Base-by-base conservation (phyloP, 2,888 invertebrate species). In the Nyleta sp. region DNA sequence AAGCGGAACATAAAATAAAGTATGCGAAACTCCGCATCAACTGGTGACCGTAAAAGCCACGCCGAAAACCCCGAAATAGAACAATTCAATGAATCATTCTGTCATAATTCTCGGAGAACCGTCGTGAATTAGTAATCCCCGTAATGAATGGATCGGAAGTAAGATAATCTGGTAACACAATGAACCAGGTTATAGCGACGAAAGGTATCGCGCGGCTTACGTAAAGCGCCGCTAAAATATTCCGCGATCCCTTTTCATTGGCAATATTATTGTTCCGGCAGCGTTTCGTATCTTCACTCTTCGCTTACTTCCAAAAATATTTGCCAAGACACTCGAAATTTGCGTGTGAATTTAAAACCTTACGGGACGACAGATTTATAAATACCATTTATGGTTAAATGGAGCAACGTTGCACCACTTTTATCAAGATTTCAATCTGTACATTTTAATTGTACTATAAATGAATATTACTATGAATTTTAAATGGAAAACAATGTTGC, bases 61-160 rank as follows among this genome's bases (percentile, higher is more conserved):
- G 42, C 38, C 17, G 52, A 42, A 55, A 46, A 62, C 1, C 31
- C 48, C 31, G 52, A 65, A 73, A 67, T 60, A 31, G 48, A 31
- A 55, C 62, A 38, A 42, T 40, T 24, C 60, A 42, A 62, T 62
- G 75, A 60, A 75, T 75, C 48, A 75, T 62, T 48, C 28, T 40
- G 68, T 59, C 55, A 53, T 40, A 62, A 68, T 62, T 55, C 52
- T 52, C 17, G 65, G 35, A 15, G 59, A 48, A 31, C 50, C 24
- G 55, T 55, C 72, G 35, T 50, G 53, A 68, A 55, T 62, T 68
- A 50, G 55, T 75, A 75, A 75, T 67, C 40, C 68, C n/a, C 15
- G 46, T 62, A 62, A 75, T 75, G 75, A 75, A 75, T 68, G 55
- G 75, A 75, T 75, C 68, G 65, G 52, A 59, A 65, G 68, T 48